Conservation (phyloP, 2,888 invertebrate species). For the Andrena minutula region DNA sequence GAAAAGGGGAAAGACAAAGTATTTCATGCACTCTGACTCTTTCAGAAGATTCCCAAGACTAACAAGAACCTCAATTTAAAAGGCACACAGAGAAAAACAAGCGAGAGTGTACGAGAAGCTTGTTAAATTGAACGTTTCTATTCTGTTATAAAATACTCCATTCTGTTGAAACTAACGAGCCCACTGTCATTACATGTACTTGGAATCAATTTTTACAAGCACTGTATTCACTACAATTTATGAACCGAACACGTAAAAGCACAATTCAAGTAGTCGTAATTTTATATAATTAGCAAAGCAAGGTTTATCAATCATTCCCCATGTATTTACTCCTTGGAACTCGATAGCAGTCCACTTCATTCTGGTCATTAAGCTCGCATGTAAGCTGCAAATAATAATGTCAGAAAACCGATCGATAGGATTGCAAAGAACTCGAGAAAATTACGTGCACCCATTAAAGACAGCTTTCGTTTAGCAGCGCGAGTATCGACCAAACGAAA, state of each 20-base stretch:
- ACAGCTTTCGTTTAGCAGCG: slow-evolving; percentile 20
- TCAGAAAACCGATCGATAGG: slow-evolving; percentile 23
- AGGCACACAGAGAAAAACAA: slow-evolving; percentile 11
- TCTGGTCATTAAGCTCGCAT: neutral
- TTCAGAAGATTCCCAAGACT: slow-evolving; percentile 25
- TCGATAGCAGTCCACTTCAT: neutral
- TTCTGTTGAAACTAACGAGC: neutral
- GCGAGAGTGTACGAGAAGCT: slow-evolving; percentile 12
- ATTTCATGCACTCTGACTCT: slow-evolving; percentile 1
- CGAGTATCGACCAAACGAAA: slow-evolving; percentile 37
- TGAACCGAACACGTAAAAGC: neutral
- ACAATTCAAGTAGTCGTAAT: neutral
- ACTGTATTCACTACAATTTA: neutral
- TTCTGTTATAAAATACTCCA: neutral
- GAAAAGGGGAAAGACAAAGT: slow-evolving; percentile 1
- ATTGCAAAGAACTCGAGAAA: slow-evolving; percentile 37
- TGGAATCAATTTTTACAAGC: neutral
- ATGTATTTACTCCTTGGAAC: neutral
- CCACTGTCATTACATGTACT: neutral
- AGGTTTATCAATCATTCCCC: neutral
- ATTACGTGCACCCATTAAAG: slow-evolving; percentile 13
- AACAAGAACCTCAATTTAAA: slow-evolving; percentile 38
- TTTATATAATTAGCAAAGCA: neutral
- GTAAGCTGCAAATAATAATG: neutral
- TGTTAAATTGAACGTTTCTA: slow-evolving; percentile 30